Conservation (phyloP, 2,113 vertebrate genomes). For the Meleagris gallopavo region DNA sequence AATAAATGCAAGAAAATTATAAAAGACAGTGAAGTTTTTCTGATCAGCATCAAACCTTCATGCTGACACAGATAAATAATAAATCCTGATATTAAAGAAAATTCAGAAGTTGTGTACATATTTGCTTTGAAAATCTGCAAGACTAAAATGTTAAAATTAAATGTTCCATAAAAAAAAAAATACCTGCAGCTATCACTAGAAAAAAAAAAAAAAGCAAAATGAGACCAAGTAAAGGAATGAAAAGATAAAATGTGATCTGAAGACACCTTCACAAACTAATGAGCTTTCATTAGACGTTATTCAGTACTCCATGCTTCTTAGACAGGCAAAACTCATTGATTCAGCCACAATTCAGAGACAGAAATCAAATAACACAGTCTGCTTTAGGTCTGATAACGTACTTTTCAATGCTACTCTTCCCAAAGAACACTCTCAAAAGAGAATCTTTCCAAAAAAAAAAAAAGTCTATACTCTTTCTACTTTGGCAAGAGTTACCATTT, state of each 20-base stretch:
- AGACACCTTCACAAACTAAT: neutral
- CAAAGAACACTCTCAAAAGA: neutral
- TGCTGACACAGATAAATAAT: neutral
- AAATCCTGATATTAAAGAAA: neutral
- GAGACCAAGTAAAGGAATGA: neutral
- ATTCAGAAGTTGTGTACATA: neutral
- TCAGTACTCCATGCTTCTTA: neutral
- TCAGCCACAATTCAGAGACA: neutral
- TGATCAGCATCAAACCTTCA: neutral
- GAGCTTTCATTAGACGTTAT: neutral
- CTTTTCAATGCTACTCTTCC: neutral
- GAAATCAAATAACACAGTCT: neutral
- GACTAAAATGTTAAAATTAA: neutral
- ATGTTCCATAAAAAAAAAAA: neutral
- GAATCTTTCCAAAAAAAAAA: neutral
- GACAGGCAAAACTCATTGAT: neutral
- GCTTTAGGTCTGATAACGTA: neutral
- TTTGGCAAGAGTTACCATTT: neutral
- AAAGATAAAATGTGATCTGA: neutral
- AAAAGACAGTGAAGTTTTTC: neutral
- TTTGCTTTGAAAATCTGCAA: neutral
- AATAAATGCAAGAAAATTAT: neutral
- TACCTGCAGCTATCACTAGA: neutral
- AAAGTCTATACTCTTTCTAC: rapidly evolving
- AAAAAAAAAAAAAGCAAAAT: neutral